Evolutionary conservation across 2,797 vertebrate species (phyloP), one percentile per base, ranked within the genome.

Genomic region (Notolepis coatsorum): DNA sequence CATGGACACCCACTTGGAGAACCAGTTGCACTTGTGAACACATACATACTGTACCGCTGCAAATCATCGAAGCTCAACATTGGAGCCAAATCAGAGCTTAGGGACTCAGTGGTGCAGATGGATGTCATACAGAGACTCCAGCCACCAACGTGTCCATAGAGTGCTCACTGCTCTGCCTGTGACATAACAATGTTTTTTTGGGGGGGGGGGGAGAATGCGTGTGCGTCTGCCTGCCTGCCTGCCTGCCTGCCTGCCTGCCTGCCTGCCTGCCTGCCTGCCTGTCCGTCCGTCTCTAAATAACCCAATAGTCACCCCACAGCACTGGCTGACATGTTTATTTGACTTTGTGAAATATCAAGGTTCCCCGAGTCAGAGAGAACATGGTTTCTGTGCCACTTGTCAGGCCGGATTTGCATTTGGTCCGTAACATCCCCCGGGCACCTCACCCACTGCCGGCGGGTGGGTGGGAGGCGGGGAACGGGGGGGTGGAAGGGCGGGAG

Each of bases 261-360:
- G n/a, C n/a, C n/a, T n/a, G n/a, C n/a, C n/a, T n/a, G n/a, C n/a
- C n/a, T n/a, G n/a, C n/a, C n/a, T n/a, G n/a, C n/a, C n/a, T n/a
- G n/a, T n/a, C n/a, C 68, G 71, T 64, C 66, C 73, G 73, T 87
- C 86, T 85, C 85, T 86, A 91, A 92, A 91, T 87, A 92, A 84
- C 82, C 88, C 69, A 24, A 72, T 83, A 60, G 61, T 66, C 82
- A 75, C 80, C 84, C 86, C 52, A 73, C 77, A 71, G 77, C 71
- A 69, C 52, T 56, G 79, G 74, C 83, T 79, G 86, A 84, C 79
- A 83, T 85, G 88, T 85, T 91, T 76, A 74, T 89, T 91, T 92
- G 89, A 92, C 91, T 91, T 93, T 90, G 87, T 86, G 84, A 92
- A 92, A 91, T 91, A 90, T 89, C 88, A 91, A 89, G 82, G 90